Evolutionary conservation across 2,888 invertebrate genomes (phyloP), one percentile per base, ranked within the genome.

Genomic region (Pasiphila rectangulata): DNA sequence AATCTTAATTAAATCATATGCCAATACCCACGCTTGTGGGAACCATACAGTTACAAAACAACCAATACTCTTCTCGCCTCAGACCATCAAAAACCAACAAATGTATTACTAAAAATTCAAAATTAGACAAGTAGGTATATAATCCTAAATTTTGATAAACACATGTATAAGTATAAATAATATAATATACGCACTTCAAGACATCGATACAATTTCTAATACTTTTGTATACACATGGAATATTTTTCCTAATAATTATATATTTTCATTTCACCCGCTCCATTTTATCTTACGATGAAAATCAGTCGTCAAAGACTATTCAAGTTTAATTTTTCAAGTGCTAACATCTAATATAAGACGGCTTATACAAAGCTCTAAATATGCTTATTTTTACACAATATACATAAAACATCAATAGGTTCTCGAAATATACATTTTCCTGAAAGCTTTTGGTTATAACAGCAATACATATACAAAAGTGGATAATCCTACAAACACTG

Each of bases 251-350:
- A 37, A 15, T 39, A 32, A 42, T 34, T 46, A 24, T 46, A 42
- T 48, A 17, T 51, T 51, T 49, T 47, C 36, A 57, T 62, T 50
- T 57, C 58, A 51, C 57, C 64, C 63, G 72, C 72, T 78, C 75
- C 74, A 30, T 50, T 66, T 70, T 69, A 61, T 57, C 77, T 84
- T 79, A 74, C 69, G 63, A 79, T 79, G 78, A 86, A 85, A 84
- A 84, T 87, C 86, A 86, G 86, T 87, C 85, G 73, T 78, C 69
- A 72, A 75, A 80, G 80, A 82, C 76, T 75, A 75, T 70, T 63
- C 63, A 61, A 60, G 62, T 62, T 63, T 43, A 54, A 56, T 59
- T 58, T 53, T 54, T 52, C 51, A 46, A 59, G 59, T 51, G 47
- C 56, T 65, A 65, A 63, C 64, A 68, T 61, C 57, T 63, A 67